Percentiles rank a stretch among this genome's conserved stretches.
Conservation (phyloP, 2,888 invertebrate species). For the Ochropleura leucogaster region DNA sequence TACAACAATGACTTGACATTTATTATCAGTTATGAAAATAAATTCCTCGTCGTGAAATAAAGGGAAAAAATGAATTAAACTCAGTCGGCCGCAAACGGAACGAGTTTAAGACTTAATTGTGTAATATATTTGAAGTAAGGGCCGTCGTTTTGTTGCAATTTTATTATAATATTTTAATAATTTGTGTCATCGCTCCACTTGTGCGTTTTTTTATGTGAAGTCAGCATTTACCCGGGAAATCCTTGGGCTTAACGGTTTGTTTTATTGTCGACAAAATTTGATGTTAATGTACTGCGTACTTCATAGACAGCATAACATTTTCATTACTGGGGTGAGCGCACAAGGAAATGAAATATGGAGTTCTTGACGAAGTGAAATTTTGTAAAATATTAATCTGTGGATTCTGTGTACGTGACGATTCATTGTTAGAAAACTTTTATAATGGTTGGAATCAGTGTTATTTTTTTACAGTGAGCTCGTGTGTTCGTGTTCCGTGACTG, state of each 20-base stretch:
- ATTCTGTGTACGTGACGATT: conserved; percentile 51
- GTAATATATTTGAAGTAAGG: conserved; percentile 79
- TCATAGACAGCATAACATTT: conserved; percentile 65
- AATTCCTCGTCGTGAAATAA: conserved; percentile 80
- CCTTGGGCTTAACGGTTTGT: conserved; percentile 74
- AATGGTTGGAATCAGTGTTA: conserved; percentile 51
- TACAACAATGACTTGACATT: conserved; percentile 86
- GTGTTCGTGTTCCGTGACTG: conserved; percentile 81
- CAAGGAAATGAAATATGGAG: conserved; percentile 38
- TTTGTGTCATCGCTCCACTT: conserved; percentile 69
- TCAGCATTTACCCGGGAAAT: conserved; percentile 62
- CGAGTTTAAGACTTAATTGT: conserved; percentile 81
- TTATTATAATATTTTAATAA: conserved; percentile 74
- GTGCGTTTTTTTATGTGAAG: conserved; percentile 66
- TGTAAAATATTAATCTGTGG: conserved; percentile 30
- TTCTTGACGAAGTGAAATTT: conserved; percentile 28
- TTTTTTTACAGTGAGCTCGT: conserved; percentile 61
- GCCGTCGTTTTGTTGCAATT: conserved; percentile 76
- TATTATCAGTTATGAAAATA: conserved; percentile 88
- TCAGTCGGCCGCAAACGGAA: conserved; percentile 75
- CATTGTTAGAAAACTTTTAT: conserved; percentile 41
- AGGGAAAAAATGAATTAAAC: conserved; percentile 74
- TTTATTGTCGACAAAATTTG: conserved; percentile 75
- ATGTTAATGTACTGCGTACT: conserved; percentile 74
- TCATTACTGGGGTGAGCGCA: conserved; percentile 56